Evolutionary conservation across 2,797 vertebrate genomes (phyloP).

Genomic region (Sebastes kiyomatsui): DNA sequence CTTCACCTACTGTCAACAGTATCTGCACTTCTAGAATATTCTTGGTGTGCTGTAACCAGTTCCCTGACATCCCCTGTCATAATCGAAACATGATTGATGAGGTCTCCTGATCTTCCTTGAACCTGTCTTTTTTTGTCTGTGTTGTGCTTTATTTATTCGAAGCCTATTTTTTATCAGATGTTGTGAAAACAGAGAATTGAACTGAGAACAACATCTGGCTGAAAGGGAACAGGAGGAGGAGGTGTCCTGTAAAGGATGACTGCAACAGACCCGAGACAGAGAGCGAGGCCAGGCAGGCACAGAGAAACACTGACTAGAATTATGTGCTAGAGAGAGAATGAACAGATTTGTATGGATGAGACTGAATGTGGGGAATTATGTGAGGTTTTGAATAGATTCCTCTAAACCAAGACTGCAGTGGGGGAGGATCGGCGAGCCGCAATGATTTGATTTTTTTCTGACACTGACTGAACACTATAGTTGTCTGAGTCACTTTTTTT

Average conservation of each 20-base stretch:
- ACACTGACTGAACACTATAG: conserved; percentile 43
- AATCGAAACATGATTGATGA: conserved; percentile 32
- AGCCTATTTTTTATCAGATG: conserved; percentile 19
- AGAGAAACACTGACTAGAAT: conserved; percentile 58
- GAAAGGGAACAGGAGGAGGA: conserved; percentile 34
- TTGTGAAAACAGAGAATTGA: conserved; percentile 30
- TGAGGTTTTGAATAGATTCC: conserved; percentile 60
- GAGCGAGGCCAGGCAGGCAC: conserved; percentile 40
- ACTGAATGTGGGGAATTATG: conserved; percentile 56
- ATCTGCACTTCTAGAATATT: neutral
- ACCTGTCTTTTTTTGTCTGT: conserved; percentile 7
- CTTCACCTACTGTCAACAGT: neutral
- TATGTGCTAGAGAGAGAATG: conserved; percentile 53
- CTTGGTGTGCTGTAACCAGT: neutral
- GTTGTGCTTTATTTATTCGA: conserved; percentile 21
- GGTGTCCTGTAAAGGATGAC: conserved; percentile 51
- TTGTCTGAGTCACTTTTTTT: conserved; percentile 32
- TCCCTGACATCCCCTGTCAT: conserved; percentile 22
- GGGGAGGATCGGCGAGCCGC: conserved; percentile 5
- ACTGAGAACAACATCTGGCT: conserved; percentile 34
- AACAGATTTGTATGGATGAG: conserved; percentile 54
- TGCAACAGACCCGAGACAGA: conserved; percentile 44
- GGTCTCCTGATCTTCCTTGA: conserved; percentile 9
- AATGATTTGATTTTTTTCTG: conserved; percentile 34
- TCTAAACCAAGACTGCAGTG: conserved; percentile 42